These are phyloP conservation scores for Halichondria panicea DNA, from an alignment of 37 sponge, comb jelly and placozoan genomes.

Conservation along the genomic window DNA sequence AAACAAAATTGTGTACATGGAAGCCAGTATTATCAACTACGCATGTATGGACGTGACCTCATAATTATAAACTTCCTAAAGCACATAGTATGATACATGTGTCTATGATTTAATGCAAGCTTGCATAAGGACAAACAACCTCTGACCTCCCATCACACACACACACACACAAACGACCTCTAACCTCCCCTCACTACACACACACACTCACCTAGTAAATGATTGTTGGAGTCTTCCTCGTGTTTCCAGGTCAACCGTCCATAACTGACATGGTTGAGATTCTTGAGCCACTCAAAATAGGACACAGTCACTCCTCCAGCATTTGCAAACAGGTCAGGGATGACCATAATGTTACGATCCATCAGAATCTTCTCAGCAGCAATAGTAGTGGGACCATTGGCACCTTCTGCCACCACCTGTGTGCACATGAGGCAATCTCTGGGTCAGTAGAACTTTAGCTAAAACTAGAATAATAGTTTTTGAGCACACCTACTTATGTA, in stretches of 20 bases:
- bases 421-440: no score
- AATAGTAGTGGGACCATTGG: constrained; percentile 97
- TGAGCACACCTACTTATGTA: no score
- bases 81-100: no score
- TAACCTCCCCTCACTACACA: neutral
- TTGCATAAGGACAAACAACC: no score
- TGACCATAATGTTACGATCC: constrained; percentile 76
- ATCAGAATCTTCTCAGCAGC: constrained; percentile 90
- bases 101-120: no score
- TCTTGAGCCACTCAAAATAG: constrained; percentile 99
- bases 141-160: no score
- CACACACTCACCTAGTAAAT: constrained; percentile 79
- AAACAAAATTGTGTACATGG: no score
- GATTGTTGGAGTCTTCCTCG: constrained; percentile 90
- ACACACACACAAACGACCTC: neutral
- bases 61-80: no score
- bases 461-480: no score
- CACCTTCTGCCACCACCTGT: constrained; percentile 95
- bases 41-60: no score
- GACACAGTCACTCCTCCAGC: constrained; percentile 99
- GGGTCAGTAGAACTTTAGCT: no score
- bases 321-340: constrained; percentile 96
- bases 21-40: no score
- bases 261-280: constrained; percentile 97
- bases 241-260: constrained; percentile 96